phyloP scores from a whole-genome alignment of 2,113 vertebrate species.

The Megatriorchis doriae region DNA sequence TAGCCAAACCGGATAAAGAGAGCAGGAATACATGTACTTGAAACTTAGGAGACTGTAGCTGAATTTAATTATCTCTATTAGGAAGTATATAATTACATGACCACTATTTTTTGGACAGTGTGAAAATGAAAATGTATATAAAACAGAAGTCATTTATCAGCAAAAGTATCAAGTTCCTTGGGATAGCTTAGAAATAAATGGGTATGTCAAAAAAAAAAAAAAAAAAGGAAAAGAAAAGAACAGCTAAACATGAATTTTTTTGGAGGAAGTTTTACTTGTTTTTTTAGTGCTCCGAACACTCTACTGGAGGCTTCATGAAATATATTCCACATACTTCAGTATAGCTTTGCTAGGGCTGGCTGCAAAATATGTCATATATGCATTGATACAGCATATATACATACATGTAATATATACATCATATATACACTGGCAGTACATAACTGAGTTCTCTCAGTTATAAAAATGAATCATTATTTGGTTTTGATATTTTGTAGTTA shows the following conservation, averaged over 20 bases:
- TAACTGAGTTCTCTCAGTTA: not conserved
- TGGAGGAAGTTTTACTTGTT: not conserved
- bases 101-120: not conserved
- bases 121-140: not conserved
- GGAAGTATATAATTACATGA: not conserved
- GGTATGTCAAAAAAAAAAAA: not conserved
- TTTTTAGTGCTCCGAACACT: not conserved
- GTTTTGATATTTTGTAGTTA: not conserved
- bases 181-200: not conserved
- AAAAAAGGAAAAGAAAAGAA: no score
- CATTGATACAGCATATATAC: not conserved
- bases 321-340: fast-evolving
- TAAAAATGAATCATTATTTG: not conserved
- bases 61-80: not conserved
- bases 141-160: not conserved
- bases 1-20: not conserved
- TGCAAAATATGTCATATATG: not conserved
- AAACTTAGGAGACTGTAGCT: not conserved
- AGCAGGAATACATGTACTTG: not conserved
- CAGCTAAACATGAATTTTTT: not conserved
- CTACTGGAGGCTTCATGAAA: not conserved
- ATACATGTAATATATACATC: no score
- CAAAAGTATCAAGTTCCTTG: not conserved
- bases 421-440: not conserved
- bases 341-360: not conserved